Evolutionary conservation across 2,888 invertebrate genomes (phyloP).

Genomic region (Lochmaea crataegi): DNA sequence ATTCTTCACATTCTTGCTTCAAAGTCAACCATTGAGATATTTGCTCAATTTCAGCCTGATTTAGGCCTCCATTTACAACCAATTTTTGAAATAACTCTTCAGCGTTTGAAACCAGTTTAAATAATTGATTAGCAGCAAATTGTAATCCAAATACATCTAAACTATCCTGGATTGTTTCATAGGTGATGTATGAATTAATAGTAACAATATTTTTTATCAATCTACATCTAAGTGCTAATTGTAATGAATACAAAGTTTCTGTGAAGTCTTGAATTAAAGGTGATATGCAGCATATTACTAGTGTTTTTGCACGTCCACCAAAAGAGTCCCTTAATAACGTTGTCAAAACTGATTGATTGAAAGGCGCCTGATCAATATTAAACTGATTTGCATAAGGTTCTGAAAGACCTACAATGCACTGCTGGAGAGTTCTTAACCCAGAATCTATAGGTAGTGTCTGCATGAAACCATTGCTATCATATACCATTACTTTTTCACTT

Average conservation of each 20-base stretch:
- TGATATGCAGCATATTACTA: slow-evolving; percentile 79
- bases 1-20: slow-evolving; percentile 90
- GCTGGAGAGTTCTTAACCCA: slow-evolving; percentile 75
- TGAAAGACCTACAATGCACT: slow-evolving; percentile 72
- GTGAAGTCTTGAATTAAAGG: slow-evolving; percentile 75
- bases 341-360: slow-evolving; percentile 76
- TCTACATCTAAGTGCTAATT: slow-evolving; percentile 75
- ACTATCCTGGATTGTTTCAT: slow-evolving; percentile 56
- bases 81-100: slow-evolving; percentile 85
- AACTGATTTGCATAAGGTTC: slow-evolving; percentile 59
- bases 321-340: slow-evolving; percentile 79
- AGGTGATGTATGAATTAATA: slow-evolving; percentile 71
- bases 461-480: slow-evolving; percentile 63
- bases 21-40: slow-evolving; percentile 86
- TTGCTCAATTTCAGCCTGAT: slow-evolving; percentile 79
- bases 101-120: slow-evolving; percentile 85
- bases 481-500: slow-evolving; percentile 67
- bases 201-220: slow-evolving; percentile 78
- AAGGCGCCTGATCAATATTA: slow-evolving; percentile 60
- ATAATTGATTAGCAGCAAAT: slow-evolving; percentile 86
- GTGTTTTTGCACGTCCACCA: slow-evolving; percentile 80
- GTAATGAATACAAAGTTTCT: slow-evolving; percentile 77
- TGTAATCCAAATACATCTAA: slow-evolving; percentile 76
- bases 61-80: slow-evolving; percentile 75
- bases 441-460: slow-evolving; percentile 70